These are phyloP conservation scores for Phyto melanocephala DNA, from an alignment of 2,888 invertebrate species.

Conservation along the genomic window DNA sequence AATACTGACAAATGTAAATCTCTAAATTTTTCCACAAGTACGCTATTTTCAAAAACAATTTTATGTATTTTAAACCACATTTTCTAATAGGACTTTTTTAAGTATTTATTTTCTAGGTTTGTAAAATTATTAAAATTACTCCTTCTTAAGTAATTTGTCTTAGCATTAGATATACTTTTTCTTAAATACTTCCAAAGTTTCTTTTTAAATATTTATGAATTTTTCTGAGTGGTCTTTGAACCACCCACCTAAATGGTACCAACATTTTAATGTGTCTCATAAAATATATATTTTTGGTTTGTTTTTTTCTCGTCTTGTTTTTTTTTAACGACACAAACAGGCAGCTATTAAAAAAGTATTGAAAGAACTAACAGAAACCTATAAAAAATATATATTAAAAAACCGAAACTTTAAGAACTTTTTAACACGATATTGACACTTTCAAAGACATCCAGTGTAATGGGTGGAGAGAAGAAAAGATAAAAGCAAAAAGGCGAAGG, in stretches of 20 bases:
- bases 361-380: constrained; percentile 1
- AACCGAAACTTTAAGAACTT: constrained; percentile 52
- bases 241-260: too few relatives aligned
- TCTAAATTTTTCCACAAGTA: too few relatives aligned
- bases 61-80: too few relatives aligned
- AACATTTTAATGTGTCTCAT: not conserved
- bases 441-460: constrained; percentile 53
- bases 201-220: not conserved
- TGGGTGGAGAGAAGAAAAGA: not conserved
- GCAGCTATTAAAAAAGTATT: constrained; percentile 50
- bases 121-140: too few relatives aligned
- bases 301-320: not conserved
- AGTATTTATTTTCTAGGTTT: too few relatives aligned
- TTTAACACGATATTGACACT: constrained; percentile 65
- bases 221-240: not conserved
- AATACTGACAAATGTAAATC: too few relatives aligned
- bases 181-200: too few relatives aligned
- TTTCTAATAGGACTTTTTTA: too few relatives aligned
- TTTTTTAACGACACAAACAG: constrained; percentile 57
- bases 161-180: too few relatives aligned
- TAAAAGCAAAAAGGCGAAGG: constrained; percentile 36
- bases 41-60: too few relatives aligned
- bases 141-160: too few relatives aligned
- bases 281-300: not conserved
- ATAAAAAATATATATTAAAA: constrained; percentile 37